phyloP scores from a whole-genome alignment of 2,888 invertebrate species.

The Perdita meconis region DNA sequence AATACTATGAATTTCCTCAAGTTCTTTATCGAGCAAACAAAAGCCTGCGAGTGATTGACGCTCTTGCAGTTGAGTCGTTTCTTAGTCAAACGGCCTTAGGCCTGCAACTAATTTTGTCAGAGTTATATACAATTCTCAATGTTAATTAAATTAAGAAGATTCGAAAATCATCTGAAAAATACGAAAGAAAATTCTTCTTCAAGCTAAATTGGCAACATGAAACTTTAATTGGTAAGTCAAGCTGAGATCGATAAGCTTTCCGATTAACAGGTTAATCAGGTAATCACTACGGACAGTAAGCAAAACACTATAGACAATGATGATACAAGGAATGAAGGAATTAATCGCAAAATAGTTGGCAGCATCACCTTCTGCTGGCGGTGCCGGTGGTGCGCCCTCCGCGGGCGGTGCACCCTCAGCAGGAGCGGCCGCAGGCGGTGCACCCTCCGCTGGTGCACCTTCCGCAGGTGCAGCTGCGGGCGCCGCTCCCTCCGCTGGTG shows the following conservation, averaged over 20 bases:
- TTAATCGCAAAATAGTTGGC: background rate
- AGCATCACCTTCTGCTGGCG: conserved; percentile 74
- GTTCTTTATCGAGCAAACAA: too few relatives aligned
- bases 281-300: background rate
- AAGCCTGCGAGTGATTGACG: too few relatives aligned
- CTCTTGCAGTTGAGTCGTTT: too few relatives aligned
- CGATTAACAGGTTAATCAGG: background rate
- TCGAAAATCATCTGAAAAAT: too few relatives aligned
- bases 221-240: too few relatives aligned
- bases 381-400: conserved; percentile 78
- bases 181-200: too few relatives aligned
- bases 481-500: conserved; percentile 65
- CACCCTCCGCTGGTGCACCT: conserved; percentile 75
- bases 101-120: too few relatives aligned
- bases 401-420: conserved; percentile 79
- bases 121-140: too few relatives aligned
- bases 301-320: background rate
- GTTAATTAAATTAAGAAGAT: too few relatives aligned
- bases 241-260: background rate
- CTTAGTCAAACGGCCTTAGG: too few relatives aligned
- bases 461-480: conserved; percentile 34
- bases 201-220: too few relatives aligned
- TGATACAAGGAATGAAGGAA: background rate
- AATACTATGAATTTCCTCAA: too few relatives aligned
- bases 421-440: conserved; percentile 81